Evolutionary conservation across 2,797 vertebrate genomes (phyloP).

Genomic region (Gephyroberyx darwinii): DNA sequence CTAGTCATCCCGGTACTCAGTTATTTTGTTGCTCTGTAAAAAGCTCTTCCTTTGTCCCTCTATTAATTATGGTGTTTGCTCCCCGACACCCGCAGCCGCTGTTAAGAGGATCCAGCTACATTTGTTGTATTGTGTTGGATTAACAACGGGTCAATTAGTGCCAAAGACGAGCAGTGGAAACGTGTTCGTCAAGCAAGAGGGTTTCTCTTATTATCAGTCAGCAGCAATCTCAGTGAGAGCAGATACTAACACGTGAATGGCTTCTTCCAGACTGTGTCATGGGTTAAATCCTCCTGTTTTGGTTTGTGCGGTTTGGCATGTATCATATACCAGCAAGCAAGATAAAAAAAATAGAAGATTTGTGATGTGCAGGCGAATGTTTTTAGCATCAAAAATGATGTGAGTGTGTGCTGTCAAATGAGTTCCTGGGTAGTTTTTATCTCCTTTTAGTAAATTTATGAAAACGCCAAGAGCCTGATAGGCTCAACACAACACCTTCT

Average conservation of each 20-base stretch:
- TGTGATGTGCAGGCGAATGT: neutral
- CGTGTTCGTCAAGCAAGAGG: slow-evolving; percentile 58
- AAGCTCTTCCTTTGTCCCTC: slow-evolving; percentile 65
- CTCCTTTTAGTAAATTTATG: neutral
- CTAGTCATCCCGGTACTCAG: slow-evolving; percentile 11
- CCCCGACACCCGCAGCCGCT: slow-evolving; percentile 71
- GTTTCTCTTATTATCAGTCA: slow-evolving; percentile 60
- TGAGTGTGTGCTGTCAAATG: neutral
- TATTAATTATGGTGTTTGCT: slow-evolving; percentile 78
- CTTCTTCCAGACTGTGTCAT: too few species aligned
- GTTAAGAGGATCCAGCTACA: slow-evolving; percentile 71
- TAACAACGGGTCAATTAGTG: slow-evolving; percentile 77
- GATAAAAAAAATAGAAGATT: neutral
- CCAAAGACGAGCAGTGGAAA: slow-evolving; percentile 68
- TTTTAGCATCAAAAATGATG: neutral
- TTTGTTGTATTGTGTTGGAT: slow-evolving; percentile 77
- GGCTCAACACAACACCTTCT: neutral
- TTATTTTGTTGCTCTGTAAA: neutral
- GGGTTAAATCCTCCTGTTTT: neutral
- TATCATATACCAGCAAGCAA: neutral
- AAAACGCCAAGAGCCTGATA: neutral
- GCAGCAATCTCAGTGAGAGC: slow-evolving; percentile 26
- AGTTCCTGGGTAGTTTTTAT: neutral
- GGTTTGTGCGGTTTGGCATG: neutral
- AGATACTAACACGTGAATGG: too few species aligned